A percentile compares a stretch with the other conserved stretches of the same genome.
These are phyloP conservation scores for Mesoligia furuncula DNA, from an alignment of 2,888 invertebrate species.

Conservation along the genomic window DNA sequence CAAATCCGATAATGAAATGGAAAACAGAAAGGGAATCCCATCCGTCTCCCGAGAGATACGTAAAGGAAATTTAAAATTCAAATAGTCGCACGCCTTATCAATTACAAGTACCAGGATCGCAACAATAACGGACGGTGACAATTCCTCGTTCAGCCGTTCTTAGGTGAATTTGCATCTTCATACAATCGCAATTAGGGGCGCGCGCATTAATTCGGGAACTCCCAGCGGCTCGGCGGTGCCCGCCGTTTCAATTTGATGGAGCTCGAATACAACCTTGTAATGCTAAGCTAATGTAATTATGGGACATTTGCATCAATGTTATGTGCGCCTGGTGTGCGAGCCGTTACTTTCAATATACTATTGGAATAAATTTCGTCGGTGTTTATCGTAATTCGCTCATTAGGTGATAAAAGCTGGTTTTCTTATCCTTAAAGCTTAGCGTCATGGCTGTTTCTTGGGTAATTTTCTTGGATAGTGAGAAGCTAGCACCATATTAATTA, in stretches of 20 bases:
- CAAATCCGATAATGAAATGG: constrained; percentile 73
- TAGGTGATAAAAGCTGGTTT: constrained; percentile 60
- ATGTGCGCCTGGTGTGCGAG: constrained; percentile 80
- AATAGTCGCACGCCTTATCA: constrained; percentile 87
- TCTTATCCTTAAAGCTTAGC: constrained; percentile 46
- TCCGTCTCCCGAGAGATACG: constrained; percentile 73
- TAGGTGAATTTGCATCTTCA: constrained; percentile 87
- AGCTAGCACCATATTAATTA: constrained; percentile 58
- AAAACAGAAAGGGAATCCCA: constrained; percentile 77
- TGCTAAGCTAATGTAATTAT: constrained; percentile 79
- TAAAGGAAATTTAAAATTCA: constrained; percentile 85
- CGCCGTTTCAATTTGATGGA: constrained; percentile 78
- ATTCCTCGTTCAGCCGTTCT: constrained; percentile 79
- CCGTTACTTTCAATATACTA: constrained; percentile 82
- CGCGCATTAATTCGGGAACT: constrained; percentile 67
- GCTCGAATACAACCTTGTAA: constrained; percentile 78
- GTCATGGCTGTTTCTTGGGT: constrained; percentile 46
- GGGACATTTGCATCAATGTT: constrained; percentile 84
- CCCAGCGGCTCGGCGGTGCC: constrained; percentile 65
- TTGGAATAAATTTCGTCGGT: constrained; percentile 72
- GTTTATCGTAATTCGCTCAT: constrained; percentile 63
- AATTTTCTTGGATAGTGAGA: constrained; percentile 49
- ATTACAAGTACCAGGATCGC: constrained; percentile 86
- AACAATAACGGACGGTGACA: constrained; percentile 79
- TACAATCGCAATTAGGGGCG: constrained; percentile 87